Conservation (phyloP, 1,140 invertebrate species). For the Drosophila persimilis region DNA sequence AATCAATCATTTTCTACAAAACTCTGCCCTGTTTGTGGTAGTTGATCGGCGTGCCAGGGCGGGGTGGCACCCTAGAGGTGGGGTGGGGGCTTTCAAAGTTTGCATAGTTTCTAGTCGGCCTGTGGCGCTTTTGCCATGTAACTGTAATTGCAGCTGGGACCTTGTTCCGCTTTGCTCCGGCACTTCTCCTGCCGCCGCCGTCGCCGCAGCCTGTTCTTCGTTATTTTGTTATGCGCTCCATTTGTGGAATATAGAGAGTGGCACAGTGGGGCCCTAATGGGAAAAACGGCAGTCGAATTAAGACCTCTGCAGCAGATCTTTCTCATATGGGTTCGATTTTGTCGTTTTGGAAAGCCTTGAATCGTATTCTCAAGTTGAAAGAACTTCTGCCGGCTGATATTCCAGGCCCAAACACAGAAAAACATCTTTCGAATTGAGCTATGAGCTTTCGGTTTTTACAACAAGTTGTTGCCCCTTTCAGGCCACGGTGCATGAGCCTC, state of each 20-base stretch:
- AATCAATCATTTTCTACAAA: slow-evolving; percentile 72
- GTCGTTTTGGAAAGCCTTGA: not conserved
- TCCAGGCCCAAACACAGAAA: not conserved
- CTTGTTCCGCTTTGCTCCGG: slow-evolving; percentile 65
- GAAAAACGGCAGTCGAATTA: too few species aligned
- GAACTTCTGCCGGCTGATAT: not conserved
- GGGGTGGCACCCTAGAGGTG: not conserved
- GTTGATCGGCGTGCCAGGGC: slow-evolving; percentile 14
- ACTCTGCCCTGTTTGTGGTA: slow-evolving; percentile 32
- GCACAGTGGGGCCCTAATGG: slow-evolving; percentile 24
- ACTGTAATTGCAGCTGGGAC: slow-evolving; percentile 67
- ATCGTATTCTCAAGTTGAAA: too few species aligned
- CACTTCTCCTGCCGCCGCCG: not conserved
- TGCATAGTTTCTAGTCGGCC: slow-evolving; percentile 71
- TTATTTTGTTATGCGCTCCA: slow-evolving; percentile 51
- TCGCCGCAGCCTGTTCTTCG: slow-evolving; percentile 2
- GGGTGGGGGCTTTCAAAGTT: slow-evolving; percentile 68
- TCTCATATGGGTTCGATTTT: too few species aligned
- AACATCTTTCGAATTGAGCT: slow-evolving; percentile 19
- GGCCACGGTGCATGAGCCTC: slow-evolving; percentile 49
- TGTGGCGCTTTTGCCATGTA: slow-evolving; percentile 52
- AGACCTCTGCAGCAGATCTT: too few species aligned
- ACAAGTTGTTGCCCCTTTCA: slow-evolving; percentile 19
- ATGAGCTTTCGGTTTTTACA: not conserved
- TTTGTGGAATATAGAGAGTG: slow-evolving; percentile 45